Base-by-base conservation (phyloP, 2,888 invertebrate species). In the Athrips mouffetella region DNA sequence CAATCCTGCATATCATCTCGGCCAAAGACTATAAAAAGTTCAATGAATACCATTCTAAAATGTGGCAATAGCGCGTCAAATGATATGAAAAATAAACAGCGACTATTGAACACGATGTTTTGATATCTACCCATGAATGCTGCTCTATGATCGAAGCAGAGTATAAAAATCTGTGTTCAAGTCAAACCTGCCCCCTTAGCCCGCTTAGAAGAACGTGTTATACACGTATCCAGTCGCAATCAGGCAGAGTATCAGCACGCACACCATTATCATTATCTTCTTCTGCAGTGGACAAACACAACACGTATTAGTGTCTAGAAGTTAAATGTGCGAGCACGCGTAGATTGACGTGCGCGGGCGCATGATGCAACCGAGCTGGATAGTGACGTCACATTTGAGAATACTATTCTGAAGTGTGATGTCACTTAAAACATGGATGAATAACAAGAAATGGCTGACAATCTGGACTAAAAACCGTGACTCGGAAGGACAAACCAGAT, bases 261-360 rank as follows among this genome's bases (percentile, higher is more conserved):
- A 96, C 89, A 95, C 92, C 91, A 96, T 91, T 84, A 96, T 96
- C 93, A 96, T 95, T 80, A 96, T 96, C 92, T 96, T 96, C 94
- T 96, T 96, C 96, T 96, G 92, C 91, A 92, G 70, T 72, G 81
- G 82, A 85, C 81, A 87, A 87, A 86, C 65, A 86, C 80, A 77
- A 85, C 76, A 82, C 65, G 64, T 51, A 81, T 87, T 87, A 87
- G 85, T 83, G 60, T 50, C 72, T 76, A 78, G 71, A 55, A 67
- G 57, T 56, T n/a, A n/a, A 63, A 53, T 10, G 50, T 60, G 82
- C 78, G 84, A 70, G 80, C 76, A 67, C 51, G 65, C 66, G 37
- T 4, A 8, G 2, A 2, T n/a, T n/a, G 13, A 7, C 20, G 37
- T 21, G 11, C 35, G 35, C 21, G 37, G 11, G 20, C 21, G 60